A percentile compares a stretch with the other conserved stretches of the same genome.
phyloP scores from a whole-genome alignment of 2,113 vertebrate species.

The Sphyrna mokarran region DNA sequence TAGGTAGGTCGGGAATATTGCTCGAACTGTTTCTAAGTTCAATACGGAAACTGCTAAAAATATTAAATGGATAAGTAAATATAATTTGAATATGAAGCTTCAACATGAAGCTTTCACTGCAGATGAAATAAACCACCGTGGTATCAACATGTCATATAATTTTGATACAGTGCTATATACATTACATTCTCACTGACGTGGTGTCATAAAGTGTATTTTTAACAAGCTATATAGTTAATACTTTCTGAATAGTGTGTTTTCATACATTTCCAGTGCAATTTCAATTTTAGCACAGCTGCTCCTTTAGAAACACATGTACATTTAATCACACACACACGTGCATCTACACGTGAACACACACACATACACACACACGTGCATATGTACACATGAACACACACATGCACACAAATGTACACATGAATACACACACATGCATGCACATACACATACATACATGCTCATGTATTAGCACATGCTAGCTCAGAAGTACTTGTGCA shows the following conservation, averaged over 20 bases:
- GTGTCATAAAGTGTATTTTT: background rate
- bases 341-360: background rate
- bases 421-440: background rate
- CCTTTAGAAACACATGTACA: background rate
- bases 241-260: background rate
- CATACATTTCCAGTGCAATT: background rate
- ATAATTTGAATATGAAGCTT: conserved; percentile 14
- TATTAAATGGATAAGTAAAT: conserved; percentile 17
- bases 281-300: background rate
- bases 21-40: background rate
- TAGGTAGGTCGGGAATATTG: conserved; percentile 11
- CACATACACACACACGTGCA: background rate
- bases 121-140: background rate
- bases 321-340: background rate
- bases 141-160: conserved; percentile 3
- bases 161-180: background rate
- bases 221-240: background rate
- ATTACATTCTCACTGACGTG: background rate
- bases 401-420: background rate
- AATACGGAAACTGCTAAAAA: background rate
- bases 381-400: background rate
- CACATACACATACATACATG: background rate
- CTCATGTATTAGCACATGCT: background rate
- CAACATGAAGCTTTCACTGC: background rate
- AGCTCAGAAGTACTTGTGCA: background rate